Conservation (phyloP, 1,140 invertebrate species). For the Ostrea edulis region DNA sequence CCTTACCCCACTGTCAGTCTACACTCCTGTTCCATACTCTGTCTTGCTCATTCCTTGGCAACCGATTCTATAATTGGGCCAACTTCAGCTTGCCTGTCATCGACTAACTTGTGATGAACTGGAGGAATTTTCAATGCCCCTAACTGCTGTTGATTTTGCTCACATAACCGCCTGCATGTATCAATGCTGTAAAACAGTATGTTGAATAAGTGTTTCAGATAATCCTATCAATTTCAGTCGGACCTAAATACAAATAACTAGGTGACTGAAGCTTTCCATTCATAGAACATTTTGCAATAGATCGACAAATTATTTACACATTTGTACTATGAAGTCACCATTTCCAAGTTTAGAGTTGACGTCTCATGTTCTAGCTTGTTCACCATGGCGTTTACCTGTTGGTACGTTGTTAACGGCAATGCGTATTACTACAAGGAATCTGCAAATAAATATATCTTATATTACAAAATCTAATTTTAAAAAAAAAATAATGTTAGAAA, state of each 20-base stretch:
- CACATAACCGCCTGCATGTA: not conserved
- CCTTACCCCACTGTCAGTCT: not conserved
- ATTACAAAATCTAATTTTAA: too few relatives aligned
- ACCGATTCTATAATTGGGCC: not conserved
- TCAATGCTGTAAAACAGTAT: slow-evolving; percentile 9
- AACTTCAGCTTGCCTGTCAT: not conserved
- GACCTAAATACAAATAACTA: not conserved
- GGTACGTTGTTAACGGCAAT: not conserved
- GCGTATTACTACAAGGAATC: slow-evolving; percentile 15
- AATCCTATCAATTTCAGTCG: not conserved
- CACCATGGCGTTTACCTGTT: not conserved
- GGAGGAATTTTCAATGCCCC: slow-evolving; percentile 17
- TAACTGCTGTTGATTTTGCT: not conserved
- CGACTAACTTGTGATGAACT: slow-evolving; percentile 13
- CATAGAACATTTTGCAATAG: not conserved
- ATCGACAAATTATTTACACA: not conserved
- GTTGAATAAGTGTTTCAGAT: not conserved
- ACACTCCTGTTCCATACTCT: slow-evolving; percentile 10
- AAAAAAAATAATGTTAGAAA: too few relatives aligned
- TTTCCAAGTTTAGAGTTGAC: not conserved
- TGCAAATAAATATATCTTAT: not conserved
- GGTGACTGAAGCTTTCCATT: not conserved
- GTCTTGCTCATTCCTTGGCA: not conserved
- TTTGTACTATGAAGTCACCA: not conserved
- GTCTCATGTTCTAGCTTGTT: not conserved